Conservation (phyloP, 2,797 vertebrate species). For the Momotus momota region DNA sequence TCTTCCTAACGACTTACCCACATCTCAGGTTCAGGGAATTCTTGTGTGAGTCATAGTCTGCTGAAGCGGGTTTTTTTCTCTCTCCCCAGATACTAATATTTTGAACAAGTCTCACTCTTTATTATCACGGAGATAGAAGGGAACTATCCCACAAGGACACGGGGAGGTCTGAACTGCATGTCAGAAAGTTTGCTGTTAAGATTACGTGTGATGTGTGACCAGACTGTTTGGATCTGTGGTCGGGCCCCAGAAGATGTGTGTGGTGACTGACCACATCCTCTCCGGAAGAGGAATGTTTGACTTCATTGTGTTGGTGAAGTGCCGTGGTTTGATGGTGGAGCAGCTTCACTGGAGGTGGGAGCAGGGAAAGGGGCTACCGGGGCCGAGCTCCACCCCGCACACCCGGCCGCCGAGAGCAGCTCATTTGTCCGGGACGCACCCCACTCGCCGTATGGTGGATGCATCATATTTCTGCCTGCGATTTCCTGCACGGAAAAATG, state of each 20-base stretch:
- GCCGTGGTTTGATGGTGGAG: neutral
- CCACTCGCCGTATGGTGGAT: neutral
- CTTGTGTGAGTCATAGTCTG: slow-evolving; percentile 39
- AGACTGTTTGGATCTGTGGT: slow-evolving; percentile 35
- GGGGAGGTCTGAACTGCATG: slow-evolving; percentile 6
- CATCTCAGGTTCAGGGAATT: slow-evolving; percentile 41
- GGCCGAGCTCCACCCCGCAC: neutral
- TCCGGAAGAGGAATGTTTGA: slow-evolving; percentile 26
- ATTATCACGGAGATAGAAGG: slow-evolving; percentile 10
- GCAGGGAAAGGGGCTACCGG: neutral
- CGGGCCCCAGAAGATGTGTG: slow-evolving; percentile 40
- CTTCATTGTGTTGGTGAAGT: neutral
- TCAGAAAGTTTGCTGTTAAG: slow-evolving; percentile 25
- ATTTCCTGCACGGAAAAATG: neutral
- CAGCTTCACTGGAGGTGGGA: slow-evolving; percentile 2
- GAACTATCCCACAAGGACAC: slow-evolving; percentile 4
- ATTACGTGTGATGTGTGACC: slow-evolving; percentile 47
- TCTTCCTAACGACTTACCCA: slow-evolving; percentile 3
- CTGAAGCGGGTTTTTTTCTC: neutral
- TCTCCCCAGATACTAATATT: slow-evolving; percentile 39
- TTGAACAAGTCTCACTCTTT: slow-evolving; percentile 41
- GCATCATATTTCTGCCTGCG: neutral
- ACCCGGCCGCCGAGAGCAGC: neutral
- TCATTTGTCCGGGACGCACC: neutral
- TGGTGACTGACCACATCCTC: slow-evolving; percentile 62